These are phyloP conservation scores for Drosophila saltans DNA, from an alignment of 1,140 invertebrate genomes.

Conservation along the genomic window DNA sequence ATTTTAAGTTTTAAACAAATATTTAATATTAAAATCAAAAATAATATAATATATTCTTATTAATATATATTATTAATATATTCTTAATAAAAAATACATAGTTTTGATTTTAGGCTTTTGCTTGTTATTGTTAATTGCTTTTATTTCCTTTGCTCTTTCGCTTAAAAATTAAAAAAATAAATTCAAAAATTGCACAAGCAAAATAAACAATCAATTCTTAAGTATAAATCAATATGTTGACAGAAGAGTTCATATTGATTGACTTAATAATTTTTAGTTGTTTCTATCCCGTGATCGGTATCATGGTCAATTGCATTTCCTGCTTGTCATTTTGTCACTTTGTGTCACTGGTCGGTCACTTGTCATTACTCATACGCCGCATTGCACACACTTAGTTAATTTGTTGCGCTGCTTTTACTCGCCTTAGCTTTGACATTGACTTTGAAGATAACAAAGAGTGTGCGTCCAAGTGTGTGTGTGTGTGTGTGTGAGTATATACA, in stretches of 20 bases:
- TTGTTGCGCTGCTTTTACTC: conserved; percentile 20
- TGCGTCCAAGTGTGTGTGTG: conserved; percentile 4
- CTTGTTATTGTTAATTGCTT: too few species aligned
- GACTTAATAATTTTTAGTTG: not conserved
- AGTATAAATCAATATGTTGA: too few species aligned
- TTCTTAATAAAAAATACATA: too few species aligned
- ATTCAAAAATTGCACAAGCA: too few species aligned
- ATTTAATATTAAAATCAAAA: too few species aligned
- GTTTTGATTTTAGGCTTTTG: too few species aligned
- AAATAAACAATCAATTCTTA: too few species aligned
- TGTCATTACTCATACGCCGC: conserved; percentile 64
- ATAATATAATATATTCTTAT: too few species aligned
- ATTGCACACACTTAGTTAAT: conserved; percentile 41
- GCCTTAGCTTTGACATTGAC: conserved; percentile 71
- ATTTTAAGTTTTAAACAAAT: too few species aligned
- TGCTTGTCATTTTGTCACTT: conserved; percentile 47
- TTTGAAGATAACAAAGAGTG: conserved; percentile 65
- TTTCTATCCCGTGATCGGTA: not conserved
- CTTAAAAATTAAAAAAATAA: too few species aligned
- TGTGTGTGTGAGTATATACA: conserved; percentile 22
- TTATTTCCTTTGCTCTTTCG: too few species aligned
- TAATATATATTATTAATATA: too few species aligned
- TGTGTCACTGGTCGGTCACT: conserved; percentile 10
- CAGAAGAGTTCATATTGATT: conserved; percentile 4
- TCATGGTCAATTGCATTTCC: conserved; percentile 40